Evolutionary conservation across 1,140 invertebrate species (phyloP).

Genomic region (Aphelinus atriplicis): DNA sequence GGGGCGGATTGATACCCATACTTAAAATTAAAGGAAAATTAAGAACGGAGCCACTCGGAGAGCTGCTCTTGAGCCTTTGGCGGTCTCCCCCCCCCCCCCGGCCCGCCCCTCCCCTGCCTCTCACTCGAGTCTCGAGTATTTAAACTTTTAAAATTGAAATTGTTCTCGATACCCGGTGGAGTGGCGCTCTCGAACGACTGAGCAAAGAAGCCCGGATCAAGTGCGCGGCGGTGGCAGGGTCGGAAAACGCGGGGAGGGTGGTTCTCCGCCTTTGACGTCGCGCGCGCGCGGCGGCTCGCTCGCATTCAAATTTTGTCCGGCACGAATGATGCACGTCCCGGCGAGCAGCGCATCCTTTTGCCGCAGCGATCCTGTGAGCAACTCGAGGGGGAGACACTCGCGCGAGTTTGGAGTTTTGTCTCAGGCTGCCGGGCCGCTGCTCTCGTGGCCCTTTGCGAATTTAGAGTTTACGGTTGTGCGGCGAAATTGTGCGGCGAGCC

Average conservation of each 20-base stretch:
- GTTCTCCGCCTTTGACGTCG: background rate
- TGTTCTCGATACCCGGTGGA: conserved; percentile 57
- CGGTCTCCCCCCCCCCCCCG: conserved; percentile 18
- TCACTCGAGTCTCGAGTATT: conserved; percentile 40
- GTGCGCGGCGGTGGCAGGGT: background rate
- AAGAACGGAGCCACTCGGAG: background rate
- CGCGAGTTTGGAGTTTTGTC: too few relatives aligned
- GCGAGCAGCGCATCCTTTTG: too few relatives aligned
- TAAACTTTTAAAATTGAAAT: conserved; percentile 63
- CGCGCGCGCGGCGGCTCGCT: background rate
- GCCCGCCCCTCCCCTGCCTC: background rate
- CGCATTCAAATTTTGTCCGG: too few relatives aligned
- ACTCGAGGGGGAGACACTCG: too few relatives aligned
- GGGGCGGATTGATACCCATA: conserved; percentile 50
- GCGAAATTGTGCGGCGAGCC: background rate
- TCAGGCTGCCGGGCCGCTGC: too few relatives aligned
- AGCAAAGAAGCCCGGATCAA: background rate
- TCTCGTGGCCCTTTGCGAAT: too few relatives aligned
- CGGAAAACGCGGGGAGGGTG: too few relatives aligned
- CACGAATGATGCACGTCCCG: too few relatives aligned
- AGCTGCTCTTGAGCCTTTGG: background rate
- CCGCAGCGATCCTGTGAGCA: too few relatives aligned
- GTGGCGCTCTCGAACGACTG: conserved; percentile 45
- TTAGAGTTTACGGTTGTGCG: background rate
- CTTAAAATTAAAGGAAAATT: conserved; percentile 59